Conservation (phyloP, 2,888 invertebrate genomes). For the Lycaena phlaeas region DNA sequence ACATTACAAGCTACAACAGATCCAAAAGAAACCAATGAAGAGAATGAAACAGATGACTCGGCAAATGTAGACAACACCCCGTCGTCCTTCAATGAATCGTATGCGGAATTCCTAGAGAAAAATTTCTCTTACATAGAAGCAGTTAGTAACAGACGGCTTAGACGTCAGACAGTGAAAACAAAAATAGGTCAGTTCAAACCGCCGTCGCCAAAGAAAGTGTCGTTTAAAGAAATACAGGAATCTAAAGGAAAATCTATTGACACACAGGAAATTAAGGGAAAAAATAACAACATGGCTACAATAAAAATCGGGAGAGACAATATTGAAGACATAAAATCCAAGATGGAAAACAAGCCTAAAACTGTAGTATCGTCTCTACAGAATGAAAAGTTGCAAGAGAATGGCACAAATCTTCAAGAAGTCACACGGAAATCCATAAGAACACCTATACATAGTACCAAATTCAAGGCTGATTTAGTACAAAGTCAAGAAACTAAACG, state of each 20-base stretch:
- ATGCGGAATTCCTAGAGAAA: slow-evolving; percentile 41
- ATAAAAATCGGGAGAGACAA: no score
- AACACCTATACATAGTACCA: neutral
- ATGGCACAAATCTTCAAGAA: neutral
- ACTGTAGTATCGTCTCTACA: neutral
- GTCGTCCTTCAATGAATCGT: slow-evolving; percentile 42
- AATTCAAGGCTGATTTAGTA: neutral
- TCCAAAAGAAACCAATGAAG: neutral
- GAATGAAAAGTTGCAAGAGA: neutral
- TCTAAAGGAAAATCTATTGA: no score
- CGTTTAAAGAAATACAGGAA: neutral
- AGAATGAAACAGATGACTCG: neutral
- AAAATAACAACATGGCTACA: neutral
- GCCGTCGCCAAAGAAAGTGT: slow-evolving; percentile 1
- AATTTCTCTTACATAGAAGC: slow-evolving; percentile 20
- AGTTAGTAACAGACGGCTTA: slow-evolving; percentile 18
- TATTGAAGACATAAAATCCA: no score
- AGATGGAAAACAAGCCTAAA: neutral
- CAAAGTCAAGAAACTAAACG: neutral
- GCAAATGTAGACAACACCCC: slow-evolving; percentile 21
- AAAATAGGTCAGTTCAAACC: slow-evolving; percentile 42
- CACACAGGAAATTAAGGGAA: no score
- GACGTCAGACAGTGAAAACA: slow-evolving; percentile 29
- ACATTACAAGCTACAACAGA: neutral
- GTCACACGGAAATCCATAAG: neutral